These are phyloP conservation scores for Grammomys dolichurus DNA, from an alignment of 2,113 vertebrate species.

Conservation along the genomic window DNA sequence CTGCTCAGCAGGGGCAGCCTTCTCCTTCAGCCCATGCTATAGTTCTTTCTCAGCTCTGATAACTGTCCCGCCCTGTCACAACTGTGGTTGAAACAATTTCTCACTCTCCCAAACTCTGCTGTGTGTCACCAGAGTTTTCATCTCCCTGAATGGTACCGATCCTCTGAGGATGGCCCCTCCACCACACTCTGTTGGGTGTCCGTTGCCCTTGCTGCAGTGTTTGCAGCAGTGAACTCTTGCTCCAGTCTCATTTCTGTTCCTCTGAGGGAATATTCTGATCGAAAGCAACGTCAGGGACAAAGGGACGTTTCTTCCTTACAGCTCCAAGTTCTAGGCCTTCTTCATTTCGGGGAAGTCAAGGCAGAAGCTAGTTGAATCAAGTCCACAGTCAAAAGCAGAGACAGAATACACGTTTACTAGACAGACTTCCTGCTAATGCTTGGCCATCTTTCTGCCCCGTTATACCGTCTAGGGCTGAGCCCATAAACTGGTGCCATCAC, in stretches of 20 bases:
- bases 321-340: background rate
- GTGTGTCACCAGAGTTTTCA: fast-evolving
- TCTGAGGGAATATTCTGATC: background rate
- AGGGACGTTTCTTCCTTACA: too few relatives aligned
- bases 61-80: fast-evolving
- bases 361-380: too few relatives aligned
- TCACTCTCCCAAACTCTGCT: background rate
- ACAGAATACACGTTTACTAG: background rate
- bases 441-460: background rate
- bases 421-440: background rate
- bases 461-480: background rate
- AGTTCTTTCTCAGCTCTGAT: background rate
- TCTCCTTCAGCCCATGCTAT: background rate
- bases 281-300: background rate
- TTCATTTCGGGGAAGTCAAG: background rate
- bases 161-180: background rate
- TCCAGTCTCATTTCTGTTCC: background rate
- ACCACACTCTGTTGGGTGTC: background rate
- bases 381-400: background rate
- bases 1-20: background rate
- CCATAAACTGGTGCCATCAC: background rate
- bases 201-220: too few relatives aligned
- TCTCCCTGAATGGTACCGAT: background rate
- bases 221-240: background rate
- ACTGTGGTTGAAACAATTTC: fast-evolving